These are phyloP conservation scores for Meta bourneti DNA, from an alignment of 2,888 invertebrate genomes.

Conservation along the genomic window DNA sequence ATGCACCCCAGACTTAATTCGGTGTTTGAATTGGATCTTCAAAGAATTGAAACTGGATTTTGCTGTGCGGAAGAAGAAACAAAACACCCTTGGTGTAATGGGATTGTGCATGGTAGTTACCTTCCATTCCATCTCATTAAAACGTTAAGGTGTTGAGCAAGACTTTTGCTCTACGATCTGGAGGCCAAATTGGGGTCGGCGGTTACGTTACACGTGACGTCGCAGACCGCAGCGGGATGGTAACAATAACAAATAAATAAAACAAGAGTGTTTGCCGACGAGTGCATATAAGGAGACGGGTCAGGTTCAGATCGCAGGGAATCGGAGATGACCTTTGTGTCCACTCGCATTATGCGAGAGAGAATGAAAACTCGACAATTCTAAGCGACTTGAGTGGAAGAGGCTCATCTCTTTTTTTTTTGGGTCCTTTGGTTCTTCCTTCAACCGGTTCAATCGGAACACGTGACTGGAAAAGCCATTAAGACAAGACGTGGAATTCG, in stretches of 20 bases:
- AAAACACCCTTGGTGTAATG: no score
- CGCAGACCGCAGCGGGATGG: not conserved
- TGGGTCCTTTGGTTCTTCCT: not conserved
- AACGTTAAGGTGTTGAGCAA: slow-evolving; percentile 6
- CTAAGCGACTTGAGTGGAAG: slow-evolving; percentile 16
- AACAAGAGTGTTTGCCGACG: slow-evolving; percentile 15
- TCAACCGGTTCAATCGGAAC: slow-evolving; percentile 64
- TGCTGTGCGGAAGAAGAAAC: no score
- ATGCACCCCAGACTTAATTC: no score
- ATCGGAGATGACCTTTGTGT: slow-evolving; percentile 48
- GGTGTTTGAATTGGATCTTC: no score
- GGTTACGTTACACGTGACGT: slow-evolving; percentile 33
- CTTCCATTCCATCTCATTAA: no score
- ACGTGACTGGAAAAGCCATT: slow-evolving; percentile 57
- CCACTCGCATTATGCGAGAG: slow-evolving; percentile 34
- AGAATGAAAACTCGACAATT: not conserved
- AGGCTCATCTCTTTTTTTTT: slow-evolving; percentile 26
- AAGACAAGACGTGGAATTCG: not conserved
- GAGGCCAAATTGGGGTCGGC: slow-evolving; percentile 43
- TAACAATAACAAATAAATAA: not conserved
- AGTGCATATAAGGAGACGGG: slow-evolving; percentile 58
- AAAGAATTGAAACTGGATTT: no score
- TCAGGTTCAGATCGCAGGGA: slow-evolving; percentile 35
- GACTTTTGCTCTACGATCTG: not conserved
- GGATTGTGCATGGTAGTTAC: no score